These are phyloP conservation scores for Toxostoma redivivum DNA, from an alignment of 2,113 vertebrate genomes.

Conservation along the genomic window DNA sequence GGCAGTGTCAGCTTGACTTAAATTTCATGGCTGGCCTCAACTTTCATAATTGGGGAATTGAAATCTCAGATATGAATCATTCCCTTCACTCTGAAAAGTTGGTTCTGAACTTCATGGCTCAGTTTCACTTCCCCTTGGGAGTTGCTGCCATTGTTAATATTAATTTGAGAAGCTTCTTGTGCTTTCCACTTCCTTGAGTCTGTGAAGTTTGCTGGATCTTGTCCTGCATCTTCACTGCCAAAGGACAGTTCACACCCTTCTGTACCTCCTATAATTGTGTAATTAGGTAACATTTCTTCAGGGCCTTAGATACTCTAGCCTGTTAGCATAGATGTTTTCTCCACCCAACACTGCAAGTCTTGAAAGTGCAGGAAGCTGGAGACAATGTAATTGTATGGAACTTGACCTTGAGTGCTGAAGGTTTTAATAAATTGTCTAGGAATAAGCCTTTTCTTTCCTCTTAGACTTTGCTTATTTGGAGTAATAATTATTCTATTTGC, in stretches of 20 bases:
- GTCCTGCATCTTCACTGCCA: conserved; percentile 46
- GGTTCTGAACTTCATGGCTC: conserved; percentile 7
- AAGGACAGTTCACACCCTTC: conserved; percentile 59
- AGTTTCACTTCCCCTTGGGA: conserved; percentile 43
- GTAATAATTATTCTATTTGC: conserved; percentile 31
- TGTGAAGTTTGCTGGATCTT: conserved; percentile 57
- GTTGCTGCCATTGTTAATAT: conserved; percentile 16
- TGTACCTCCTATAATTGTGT: conserved; percentile 38
- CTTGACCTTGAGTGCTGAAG: conserved; percentile 28
- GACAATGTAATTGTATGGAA: conserved; percentile 33
- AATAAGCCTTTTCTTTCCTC: conserved; percentile 47
- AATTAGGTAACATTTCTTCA: conserved; percentile 53
- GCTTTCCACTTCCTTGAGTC: conserved; percentile 56
- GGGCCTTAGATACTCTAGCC: conserved; percentile 39
- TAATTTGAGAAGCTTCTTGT: conserved; percentile 40
- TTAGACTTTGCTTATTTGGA: conserved; percentile 16
- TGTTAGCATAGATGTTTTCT: conserved; percentile 40
- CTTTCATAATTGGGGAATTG: not conserved
- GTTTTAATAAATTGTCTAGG: conserved; percentile 45
- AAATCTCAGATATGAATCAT: conserved; percentile 32
- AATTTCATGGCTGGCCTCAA: not conserved
- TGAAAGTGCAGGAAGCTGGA: conserved; percentile 41
- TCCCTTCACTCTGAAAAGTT: not conserved
- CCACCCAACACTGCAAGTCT: not conserved
- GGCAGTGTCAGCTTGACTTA: not conserved